phyloP scores from a whole-genome alignment of 2,113 vertebrate genomes.

The Aptenodytes forsteri region DNA sequence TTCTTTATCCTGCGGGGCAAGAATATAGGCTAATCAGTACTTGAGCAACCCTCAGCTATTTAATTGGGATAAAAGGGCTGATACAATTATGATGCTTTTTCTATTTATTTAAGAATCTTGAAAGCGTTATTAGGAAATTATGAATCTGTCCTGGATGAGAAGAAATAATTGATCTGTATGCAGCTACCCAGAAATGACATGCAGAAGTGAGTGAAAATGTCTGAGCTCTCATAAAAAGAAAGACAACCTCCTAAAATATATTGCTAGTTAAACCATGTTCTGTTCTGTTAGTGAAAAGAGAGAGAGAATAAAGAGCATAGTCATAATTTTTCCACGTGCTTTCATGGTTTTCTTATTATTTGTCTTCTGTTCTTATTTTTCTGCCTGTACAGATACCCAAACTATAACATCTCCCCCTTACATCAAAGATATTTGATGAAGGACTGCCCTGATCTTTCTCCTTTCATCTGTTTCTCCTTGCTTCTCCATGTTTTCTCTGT shows the following conservation, averaged over 20 bases:
- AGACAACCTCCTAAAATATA: not conserved
- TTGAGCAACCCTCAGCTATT: not conserved
- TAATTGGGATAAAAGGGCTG: slow-evolving; percentile 13
- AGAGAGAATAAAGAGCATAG: not conserved
- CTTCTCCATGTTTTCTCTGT: not conserved
- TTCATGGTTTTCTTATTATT: not conserved
- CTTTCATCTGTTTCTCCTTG: slow-evolving; percentile 39
- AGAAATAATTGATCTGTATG: not conserved
- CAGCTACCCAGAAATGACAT: not conserved
- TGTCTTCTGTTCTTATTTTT: slow-evolving; percentile 14
- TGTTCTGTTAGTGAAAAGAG: not conserved
- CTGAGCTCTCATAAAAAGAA: not conserved
- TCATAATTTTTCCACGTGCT: not conserved
- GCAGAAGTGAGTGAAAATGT: not conserved
- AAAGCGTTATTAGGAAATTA: not conserved
- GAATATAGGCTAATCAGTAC: slow-evolving; percentile 4
- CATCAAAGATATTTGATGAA: slow-evolving; percentile 43
- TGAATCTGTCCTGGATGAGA: not conserved
- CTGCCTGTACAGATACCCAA: not conserved
- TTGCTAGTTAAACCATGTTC: not conserved
- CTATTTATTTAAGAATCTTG: slow-evolving; percentile 6
- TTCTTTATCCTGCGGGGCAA: not conserved
- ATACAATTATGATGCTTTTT: not conserved
- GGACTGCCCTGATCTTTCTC: slow-evolving; percentile 21
- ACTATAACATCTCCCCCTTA: not conserved